A percentile compares a stretch with the other conserved stretches of the same genome.
These are phyloP conservation scores for Drosophila dunni DNA, from an alignment of 1,140 invertebrate genomes.

Conservation along the genomic window DNA sequence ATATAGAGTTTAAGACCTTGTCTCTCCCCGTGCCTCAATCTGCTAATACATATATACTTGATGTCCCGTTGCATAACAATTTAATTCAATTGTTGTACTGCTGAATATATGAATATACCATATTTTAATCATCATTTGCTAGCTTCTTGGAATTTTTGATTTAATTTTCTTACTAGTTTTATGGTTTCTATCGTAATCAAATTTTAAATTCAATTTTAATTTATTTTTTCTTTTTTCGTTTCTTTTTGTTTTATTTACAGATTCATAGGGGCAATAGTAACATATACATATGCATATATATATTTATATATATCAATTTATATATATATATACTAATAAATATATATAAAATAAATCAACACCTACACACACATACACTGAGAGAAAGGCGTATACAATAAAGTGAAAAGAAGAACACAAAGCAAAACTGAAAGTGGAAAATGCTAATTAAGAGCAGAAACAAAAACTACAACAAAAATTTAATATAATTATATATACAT, in stretches of 20 bases:
- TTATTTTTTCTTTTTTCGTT: constrained; percentile 42
- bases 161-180: constrained; percentile 5
- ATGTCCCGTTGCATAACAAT: constrained; percentile 1
- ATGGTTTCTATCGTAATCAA: constrained; percentile 13
- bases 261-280: constrained; percentile 80
- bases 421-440: constrained; percentile 26
- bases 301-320: constrained; percentile 36
- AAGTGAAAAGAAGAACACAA: constrained; percentile 29
- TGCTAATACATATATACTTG: background rate
- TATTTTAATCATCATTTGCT: background rate
- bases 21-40: constrained; percentile 4
- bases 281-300: constrained; percentile 57
- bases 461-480: constrained; percentile 24
- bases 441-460: constrained; percentile 33
- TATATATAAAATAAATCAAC: constrained; percentile 41
- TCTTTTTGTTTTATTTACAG: constrained; percentile 67
- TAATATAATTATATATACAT: constrained; percentile 39
- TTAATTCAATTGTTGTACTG: constrained; percentile 9
- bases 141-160: background rate
- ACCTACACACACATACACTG: constrained; percentile 19
- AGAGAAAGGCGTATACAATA: constrained; percentile 35
- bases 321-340: constrained; percentile 49
- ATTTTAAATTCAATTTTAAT: constrained; percentile 22
- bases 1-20: constrained; percentile 2
- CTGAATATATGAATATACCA: background rate